Evolutionary conservation across 1,140 invertebrate genomes (phyloP), one percentile per base, ranked within the genome.

Genomic region (Drosophila pseudoananassae): DNA sequence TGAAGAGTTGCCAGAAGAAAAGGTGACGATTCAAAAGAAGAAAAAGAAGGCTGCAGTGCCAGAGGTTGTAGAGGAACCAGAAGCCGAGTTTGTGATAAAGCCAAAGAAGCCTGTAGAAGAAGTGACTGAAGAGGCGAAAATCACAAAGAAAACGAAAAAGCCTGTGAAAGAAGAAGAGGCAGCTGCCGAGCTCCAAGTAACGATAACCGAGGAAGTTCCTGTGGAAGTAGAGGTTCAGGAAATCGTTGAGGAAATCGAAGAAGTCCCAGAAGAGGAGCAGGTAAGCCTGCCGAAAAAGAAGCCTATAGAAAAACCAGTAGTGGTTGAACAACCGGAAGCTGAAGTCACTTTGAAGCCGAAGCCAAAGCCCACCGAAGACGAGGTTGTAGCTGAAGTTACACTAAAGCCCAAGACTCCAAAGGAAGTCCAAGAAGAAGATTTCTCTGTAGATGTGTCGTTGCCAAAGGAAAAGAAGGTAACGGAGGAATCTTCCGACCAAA

Each of bases 371-470:
- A 4, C 10, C 12, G 33, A 36, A 36, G 91, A 92, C 47, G 91
- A 91, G 52, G 71, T 78, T 38, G 50, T 81, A 29, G 66, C 90
- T 70, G 91, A 93, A 64, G 81, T 92, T 17, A 79, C 80, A 14
- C 47, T 92, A 14, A 92, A 87, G n/a, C 89, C 83, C 9, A 91
- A 90, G 55, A 77, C 79, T 52, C 70, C 91, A 2, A 90, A 90
- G 50, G 61, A 80, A 27, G 66, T 83, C 17, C 74, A 87, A 14
- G 82, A 91, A 20, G 90, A 91, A 56, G 88, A 88, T 17, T 92
- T 92, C 63, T 91, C 81, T 14, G 56, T 77, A 74, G 65, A 92
- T 25, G 56, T 90, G 0, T 85, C 85, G 20, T 49, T 91, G 7
- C 87, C 90, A 2, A 75, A 56, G 20, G 74, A 90, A 46, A 78